A percentile compares a stretch with the other conserved stretches of the same genome.
Evolutionary conservation across 2,888 invertebrate genomes (phyloP).

Genomic region (Oligia fasciuncula): DNA sequence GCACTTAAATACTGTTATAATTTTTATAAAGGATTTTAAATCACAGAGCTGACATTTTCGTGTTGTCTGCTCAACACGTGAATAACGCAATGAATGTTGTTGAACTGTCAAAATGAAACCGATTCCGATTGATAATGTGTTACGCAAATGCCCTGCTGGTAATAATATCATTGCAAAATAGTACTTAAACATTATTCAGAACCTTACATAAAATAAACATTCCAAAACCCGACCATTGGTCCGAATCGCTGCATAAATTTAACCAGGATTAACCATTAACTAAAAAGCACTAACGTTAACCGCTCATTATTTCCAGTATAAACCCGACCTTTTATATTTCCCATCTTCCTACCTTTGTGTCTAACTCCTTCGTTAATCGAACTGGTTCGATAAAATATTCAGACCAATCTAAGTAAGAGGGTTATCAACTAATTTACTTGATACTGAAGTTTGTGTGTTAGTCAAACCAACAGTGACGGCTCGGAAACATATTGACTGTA

Average conservation of each 20-base stretch:
- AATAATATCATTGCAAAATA: no score
- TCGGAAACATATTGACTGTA: neutral
- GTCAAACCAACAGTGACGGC: constrained; percentile 1
- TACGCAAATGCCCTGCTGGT: no score
- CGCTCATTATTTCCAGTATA: neutral
- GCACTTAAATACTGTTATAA: no score
- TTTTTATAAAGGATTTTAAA: no score
- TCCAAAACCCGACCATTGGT: neutral
- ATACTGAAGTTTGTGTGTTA: constrained; percentile 44
- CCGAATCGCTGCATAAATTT: constrained; percentile 34
- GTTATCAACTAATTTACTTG: constrained; percentile 53
- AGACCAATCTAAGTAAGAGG: constrained; percentile 66
- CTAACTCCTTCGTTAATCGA: constrained; percentile 59
- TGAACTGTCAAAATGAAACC: no score
- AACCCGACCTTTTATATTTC: neutral
- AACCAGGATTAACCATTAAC: constrained; percentile 12
- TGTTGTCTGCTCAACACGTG: no score
- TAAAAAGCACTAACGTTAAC: constrained; percentile 21
- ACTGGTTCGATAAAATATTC: constrained; percentile 68
- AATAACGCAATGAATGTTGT: no score
- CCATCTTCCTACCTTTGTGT: neutral
- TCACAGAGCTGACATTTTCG: no score
- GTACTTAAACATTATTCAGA: no score
- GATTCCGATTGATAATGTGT: no score
- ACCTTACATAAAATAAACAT: neutral